A percentile compares a stretch with the other conserved stretches of the same genome.
These are phyloP conservation scores for Synergus japonicus DNA, from an alignment of 2,888 invertebrate species.

Conservation along the genomic window DNA sequence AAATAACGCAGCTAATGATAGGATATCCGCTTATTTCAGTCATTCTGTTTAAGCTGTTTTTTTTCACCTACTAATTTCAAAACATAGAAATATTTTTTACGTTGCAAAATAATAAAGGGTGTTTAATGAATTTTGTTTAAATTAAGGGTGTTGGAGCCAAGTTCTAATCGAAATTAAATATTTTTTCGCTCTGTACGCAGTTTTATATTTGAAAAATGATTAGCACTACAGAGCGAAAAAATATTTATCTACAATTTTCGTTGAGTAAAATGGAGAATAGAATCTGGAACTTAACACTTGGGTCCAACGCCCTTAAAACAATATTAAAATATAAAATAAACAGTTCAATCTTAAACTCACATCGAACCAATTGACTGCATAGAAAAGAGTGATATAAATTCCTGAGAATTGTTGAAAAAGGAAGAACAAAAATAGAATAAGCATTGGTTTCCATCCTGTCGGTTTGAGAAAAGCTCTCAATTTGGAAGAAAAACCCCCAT, in stretches of 20 bases:
- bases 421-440: slow-evolving; percentile 80
- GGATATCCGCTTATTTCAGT: slow-evolving; percentile 4
- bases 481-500: slow-evolving; percentile 71
- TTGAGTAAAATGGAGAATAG: too few species aligned
- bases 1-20: neutral
- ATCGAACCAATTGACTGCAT: slow-evolving; percentile 81
- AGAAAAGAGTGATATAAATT: slow-evolving; percentile 82
- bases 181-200: too few species aligned
- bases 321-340: neutral
- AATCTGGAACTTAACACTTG: too few species aligned
- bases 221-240: too few species aligned
- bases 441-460: slow-evolving; percentile 81
- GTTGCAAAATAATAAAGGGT: neutral
- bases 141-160: too few species aligned
- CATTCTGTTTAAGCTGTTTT: neutral
- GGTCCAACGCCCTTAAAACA: too few species aligned
- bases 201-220: too few species aligned
- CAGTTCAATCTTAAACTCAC: slow-evolving; percentile 66
- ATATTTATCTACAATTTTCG: too few species aligned
- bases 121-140: too few species aligned
- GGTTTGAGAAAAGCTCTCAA: slow-evolving; percentile 78
- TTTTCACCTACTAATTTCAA: neutral
- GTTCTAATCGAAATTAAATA: too few species aligned
- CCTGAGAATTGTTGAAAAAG: slow-evolving; percentile 82
- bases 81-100: neutral